Percentiles rank a stretch among this genome's conserved stretches.
phyloP scores from a whole-genome alignment of 2,797 vertebrate species.

The Pteronotus mesoamericanus region DNA sequence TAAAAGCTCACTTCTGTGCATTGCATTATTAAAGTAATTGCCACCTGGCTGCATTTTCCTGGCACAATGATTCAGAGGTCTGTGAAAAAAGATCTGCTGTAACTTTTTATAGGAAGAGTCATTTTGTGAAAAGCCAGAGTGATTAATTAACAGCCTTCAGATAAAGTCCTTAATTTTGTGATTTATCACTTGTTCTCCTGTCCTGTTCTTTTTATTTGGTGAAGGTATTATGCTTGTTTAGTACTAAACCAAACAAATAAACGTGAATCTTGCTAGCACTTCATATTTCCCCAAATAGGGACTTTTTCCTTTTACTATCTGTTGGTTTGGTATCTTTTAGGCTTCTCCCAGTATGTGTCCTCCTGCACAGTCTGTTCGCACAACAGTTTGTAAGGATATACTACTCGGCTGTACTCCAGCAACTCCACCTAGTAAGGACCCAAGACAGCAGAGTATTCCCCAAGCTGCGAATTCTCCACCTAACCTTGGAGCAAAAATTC shows the following conservation, averaged over 20 bases:
- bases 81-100: constrained; percentile 47
- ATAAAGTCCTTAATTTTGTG: constrained; percentile 36
- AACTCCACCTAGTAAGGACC: constrained; percentile 82
- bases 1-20: background rate
- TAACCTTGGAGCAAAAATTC: constrained; percentile 81
- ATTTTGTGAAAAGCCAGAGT: constrained; percentile 33
- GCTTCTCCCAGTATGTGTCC: constrained; percentile 71
- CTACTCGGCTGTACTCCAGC: constrained; percentile 81
- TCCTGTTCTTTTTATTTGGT: constrained; percentile 39
- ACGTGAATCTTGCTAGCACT: constrained; percentile 16
- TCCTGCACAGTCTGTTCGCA: constrained; percentile 79
- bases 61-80: background rate
- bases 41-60: background rate
- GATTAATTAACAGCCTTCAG: constrained; percentile 1
- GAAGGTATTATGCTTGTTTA: background rate
- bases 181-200: constrained; percentile 6
- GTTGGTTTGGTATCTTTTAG: constrained; percentile 73
- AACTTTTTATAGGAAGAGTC: background rate
- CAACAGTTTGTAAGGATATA: constrained; percentile 80
- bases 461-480: constrained; percentile 83
- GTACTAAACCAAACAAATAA: constrained; percentile 45
- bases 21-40: background rate
- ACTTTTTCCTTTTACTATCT: constrained; percentile 51
- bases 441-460: constrained; percentile 79
- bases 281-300: background rate